A percentile compares a stretch with the other conserved stretches of the same genome.
Evolutionary conservation across 2,888 invertebrate genomes (phyloP).

Genomic region (Diogma glabrata): DNA sequence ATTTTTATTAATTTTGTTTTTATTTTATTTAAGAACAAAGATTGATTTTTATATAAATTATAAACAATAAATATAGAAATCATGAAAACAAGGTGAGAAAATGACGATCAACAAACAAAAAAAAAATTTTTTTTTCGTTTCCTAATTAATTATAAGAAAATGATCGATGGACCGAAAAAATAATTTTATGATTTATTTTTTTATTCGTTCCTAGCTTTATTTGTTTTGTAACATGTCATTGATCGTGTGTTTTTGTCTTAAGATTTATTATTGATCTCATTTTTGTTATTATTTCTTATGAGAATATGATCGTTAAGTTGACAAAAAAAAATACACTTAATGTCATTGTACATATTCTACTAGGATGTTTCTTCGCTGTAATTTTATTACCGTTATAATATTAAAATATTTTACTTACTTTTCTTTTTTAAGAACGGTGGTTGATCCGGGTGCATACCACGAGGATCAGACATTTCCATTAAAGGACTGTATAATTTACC

Average conservation of each 20-base stretch:
- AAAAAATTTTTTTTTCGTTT: slow-evolving; percentile 4
- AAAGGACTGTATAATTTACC: slow-evolving; percentile 58
- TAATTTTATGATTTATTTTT: too few species aligned
- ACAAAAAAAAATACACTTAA: too few species aligned
- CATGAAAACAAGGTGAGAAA: slow-evolving; percentile 9
- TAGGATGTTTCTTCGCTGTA: too few species aligned
- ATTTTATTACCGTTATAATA: too few species aligned
- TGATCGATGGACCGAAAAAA: slow-evolving; percentile 9
- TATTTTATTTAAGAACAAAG: neutral
- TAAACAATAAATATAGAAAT: slow-evolving; percentile 5
- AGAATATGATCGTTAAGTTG: too few species aligned
- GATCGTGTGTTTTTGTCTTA: slow-evolving; percentile 7
- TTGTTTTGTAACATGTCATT: slow-evolving; percentile 7
- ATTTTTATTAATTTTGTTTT: too few species aligned
- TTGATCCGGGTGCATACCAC: slow-evolving; percentile 52
- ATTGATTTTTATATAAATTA: slow-evolving; percentile 4
- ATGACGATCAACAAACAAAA: slow-evolving; percentile 7
- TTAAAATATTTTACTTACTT: slow-evolving; percentile 46
- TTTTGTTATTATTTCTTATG: too few species aligned
- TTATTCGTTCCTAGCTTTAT: too few species aligned
- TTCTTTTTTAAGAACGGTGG: slow-evolving; percentile 66
- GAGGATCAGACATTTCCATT: slow-evolving; percentile 62
- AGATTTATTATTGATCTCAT: too few species aligned
- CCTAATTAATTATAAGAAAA: slow-evolving; percentile 8
- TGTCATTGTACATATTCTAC: too few species aligned